Evolutionary conservation across 1,140 invertebrate genomes (phyloP).

Genomic region (Brachionus manjavacas): DNA sequence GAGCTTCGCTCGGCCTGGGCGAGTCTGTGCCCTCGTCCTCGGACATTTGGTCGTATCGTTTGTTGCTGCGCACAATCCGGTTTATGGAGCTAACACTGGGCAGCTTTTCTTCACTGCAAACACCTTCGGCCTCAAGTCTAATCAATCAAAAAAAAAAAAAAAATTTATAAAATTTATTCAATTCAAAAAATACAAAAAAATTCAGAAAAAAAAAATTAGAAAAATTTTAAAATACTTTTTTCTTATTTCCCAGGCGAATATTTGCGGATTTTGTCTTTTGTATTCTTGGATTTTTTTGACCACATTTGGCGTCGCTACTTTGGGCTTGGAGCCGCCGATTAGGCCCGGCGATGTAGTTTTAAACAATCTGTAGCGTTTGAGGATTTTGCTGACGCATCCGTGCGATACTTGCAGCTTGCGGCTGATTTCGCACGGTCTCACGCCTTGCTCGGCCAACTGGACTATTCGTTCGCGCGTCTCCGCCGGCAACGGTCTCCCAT

Average conservation of each 20-base stretch:
- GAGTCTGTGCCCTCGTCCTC: not conserved
- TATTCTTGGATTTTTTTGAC: conserved; percentile 96
- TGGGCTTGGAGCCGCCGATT: conserved; percentile 96
- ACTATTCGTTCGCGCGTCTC: conserved; percentile 90
- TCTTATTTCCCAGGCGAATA: conserved; percentile 99
- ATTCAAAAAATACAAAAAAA: not conserved
- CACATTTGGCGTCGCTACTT: conserved; percentile 95
- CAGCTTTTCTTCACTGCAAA: conserved; percentile 96
- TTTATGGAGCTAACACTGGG: conserved; percentile 98
- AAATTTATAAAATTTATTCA: not conserved
- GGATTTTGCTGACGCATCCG: conserved; percentile 90
- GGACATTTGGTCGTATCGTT: conserved; percentile 1
- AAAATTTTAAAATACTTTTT: conserved; percentile 68
- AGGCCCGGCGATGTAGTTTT: conserved; percentile 97
- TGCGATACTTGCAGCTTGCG: conserved; percentile 84
- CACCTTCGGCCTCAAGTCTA: conserved; percentile 66
- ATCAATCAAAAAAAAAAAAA: not conserved
- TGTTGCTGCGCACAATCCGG: conserved; percentile 67
- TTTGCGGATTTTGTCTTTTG: conserved; percentile 96
- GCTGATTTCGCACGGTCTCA: conserved; percentile 89
- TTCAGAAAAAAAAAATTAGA: conserved; percentile 59
- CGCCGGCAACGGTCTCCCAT: conserved; percentile 89
- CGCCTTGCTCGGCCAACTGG: conserved; percentile 84
- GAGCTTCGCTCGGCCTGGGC: not conserved
- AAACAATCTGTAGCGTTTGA: conserved; percentile 82